Conservation (phyloP, 1,140 invertebrate genomes). For the Drosophila malerkotliana region DNA sequence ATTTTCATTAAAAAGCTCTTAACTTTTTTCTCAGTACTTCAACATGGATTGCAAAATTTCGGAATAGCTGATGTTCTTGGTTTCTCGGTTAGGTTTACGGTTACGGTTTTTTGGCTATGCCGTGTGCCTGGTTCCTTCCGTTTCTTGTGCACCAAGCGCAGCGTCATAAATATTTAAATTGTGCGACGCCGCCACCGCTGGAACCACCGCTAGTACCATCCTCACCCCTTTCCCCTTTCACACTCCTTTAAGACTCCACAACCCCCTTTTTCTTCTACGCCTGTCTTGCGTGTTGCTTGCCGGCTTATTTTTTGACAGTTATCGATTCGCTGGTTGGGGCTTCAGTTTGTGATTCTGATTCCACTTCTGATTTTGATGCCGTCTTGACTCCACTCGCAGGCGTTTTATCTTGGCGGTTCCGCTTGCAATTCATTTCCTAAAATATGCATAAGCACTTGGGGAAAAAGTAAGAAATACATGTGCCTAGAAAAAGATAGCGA, state of each 20-base stretch:
- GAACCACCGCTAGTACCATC: constrained; percentile 17
- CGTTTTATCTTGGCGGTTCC: constrained; percentile 59
- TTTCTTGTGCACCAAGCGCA: constrained; percentile 55
- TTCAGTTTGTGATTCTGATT: constrained; percentile 27
- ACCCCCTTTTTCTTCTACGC: background rate
- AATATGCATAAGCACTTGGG: constrained; percentile 58
- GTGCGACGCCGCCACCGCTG: constrained; percentile 44
- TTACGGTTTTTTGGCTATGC: constrained; percentile 79
- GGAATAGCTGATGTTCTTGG: constrained; percentile 39
- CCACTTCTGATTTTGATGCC: constrained; percentile 15
- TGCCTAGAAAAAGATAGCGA: background rate
- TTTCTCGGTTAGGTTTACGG: constrained; percentile 64
- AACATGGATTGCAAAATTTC: constrained; percentile 10
- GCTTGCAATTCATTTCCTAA: constrained; percentile 72
- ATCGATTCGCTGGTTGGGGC: constrained; percentile 61
- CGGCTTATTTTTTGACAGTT: constrained; percentile 81
- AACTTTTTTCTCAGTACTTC: background rate
- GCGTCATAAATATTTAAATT: constrained; percentile 80
- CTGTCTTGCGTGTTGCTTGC: constrained; percentile 67
- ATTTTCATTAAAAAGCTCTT: background rate
- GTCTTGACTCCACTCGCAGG: constrained; percentile 21
- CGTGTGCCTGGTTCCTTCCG: constrained; percentile 56
- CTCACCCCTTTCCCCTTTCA: background rate
- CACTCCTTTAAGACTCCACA: background rate
- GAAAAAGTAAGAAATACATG: constrained; percentile 7